These are phyloP conservation scores for Microhierax caerulescens DNA, from an alignment of 2,797 vertebrate species.

Conservation along the genomic window DNA sequence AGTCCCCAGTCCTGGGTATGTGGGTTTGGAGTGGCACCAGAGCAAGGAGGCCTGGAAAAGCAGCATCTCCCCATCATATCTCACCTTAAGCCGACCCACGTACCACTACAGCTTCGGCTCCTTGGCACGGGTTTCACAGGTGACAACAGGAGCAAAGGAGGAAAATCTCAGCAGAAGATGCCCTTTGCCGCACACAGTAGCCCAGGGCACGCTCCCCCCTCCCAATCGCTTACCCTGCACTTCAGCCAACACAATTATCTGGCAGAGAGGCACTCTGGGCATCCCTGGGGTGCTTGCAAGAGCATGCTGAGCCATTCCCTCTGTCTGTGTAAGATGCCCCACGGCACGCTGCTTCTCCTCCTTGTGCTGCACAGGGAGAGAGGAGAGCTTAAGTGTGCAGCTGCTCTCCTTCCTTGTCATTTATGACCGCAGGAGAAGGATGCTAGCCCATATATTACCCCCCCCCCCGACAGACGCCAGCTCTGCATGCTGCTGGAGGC, in stretches of 20 bases:
- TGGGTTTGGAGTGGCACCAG: not conserved
- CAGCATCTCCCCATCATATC: not conserved
- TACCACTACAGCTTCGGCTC: not conserved
- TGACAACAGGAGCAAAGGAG: not conserved
- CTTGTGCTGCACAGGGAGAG: not conserved
- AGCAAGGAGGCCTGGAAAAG: not conserved
- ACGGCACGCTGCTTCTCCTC: not conserved
- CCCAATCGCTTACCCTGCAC: not conserved
- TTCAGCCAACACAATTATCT: not conserved
- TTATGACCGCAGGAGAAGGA: not conserved
- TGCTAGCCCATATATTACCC: not conserved
- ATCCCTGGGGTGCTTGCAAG: not conserved
- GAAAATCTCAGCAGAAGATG: fast-evolving
- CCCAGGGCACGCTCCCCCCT: not conserved
- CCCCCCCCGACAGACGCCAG: fast-evolving
- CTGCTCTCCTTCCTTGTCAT: not conserved
- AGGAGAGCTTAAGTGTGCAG: not conserved
- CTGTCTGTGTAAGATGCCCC: not conserved
- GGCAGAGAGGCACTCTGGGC: not conserved
- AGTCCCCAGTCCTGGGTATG: not conserved
- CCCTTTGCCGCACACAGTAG: not conserved
- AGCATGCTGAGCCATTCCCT: not conserved
- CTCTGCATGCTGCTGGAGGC: not conserved
- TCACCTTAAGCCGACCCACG: not conserved
- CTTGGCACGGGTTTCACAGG: not conserved